Base-by-base conservation (phyloP, 1,140 invertebrate species). In the Gonatopus flavifemur region DNA sequence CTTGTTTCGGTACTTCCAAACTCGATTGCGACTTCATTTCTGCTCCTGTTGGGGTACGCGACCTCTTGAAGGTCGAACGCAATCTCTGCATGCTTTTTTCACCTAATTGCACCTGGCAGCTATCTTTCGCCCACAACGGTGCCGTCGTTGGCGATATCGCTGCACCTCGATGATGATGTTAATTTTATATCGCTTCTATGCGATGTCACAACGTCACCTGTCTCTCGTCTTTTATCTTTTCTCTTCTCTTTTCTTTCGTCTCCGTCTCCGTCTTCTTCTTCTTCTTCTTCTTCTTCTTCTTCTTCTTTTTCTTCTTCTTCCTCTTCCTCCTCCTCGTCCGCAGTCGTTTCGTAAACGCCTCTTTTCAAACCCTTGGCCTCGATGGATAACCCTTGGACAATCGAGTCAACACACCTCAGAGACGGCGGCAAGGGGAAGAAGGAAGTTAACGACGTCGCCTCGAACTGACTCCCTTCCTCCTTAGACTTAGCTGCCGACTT, bases 21-120 rank as follows among this genome's bases (percentile, higher is more conserved):
- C 89, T 92, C 78, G 88, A 90, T 72, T 92, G 90, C 47, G 88
- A 90, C 80, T 92, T 92, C 89, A 92, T 91, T 74, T 92, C 89
- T 57, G 88, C 87, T 40, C 89, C 89, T 39, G 89, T 93, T 24
- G 90, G 90, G 45, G 90, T 92, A 52, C 87, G 83, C 61, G 89
- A 91, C 61, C 90, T 84, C 76, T 88, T 90, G 80, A 93, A 91
- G 41, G 89, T 91, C 68, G 88, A 89, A 55, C 89, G 86, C 79
- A 92, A 80, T 64, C 86, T 84, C 76, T 91, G 88, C 88, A 91
- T 91, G 48, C 60, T 76, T n/a, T n/a, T n/a, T n/a, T n/a, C n/a
- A n/a, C n/a, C n/a, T n/a, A n/a, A n/a, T n/a, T n/a, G n/a, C 68
- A 41, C 52, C 49, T 45, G 37, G 48, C 51, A 64, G 67, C 67